Base-by-base conservation (phyloP, 2,888 invertebrate species). In the Drosophila silvestris region DNA sequence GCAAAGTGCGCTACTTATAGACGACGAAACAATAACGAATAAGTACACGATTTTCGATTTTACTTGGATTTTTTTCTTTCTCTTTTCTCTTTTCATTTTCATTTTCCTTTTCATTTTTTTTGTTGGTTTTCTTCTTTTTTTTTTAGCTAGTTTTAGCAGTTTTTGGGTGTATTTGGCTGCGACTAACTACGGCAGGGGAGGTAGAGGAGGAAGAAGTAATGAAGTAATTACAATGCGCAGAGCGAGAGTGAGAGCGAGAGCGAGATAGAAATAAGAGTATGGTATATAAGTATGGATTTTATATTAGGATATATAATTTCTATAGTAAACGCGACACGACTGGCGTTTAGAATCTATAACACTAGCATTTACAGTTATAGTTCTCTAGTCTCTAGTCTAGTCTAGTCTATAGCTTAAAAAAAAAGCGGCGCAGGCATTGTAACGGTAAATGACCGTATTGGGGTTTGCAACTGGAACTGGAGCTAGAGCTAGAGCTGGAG, bases 141-240 rank as follows among this genome's bases (percentile, higher is more conserved):
- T 70, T 83, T 71, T 78, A 79, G 70, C 83, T 79, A 83, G 60
- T 64, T 75, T 78, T 37, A 66, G 65, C 56, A 30, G 62, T 66
- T 70, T 69, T 66, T 58, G 60, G 44, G 60, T 59, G 22, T 47
- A 35, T 39, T 47, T 41, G 26, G 41, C 72, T 75, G 70, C 65
- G 62, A 70, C 78, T 73, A 71, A 74, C 75, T 74, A 70, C 50
- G 71, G 69, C 65, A 50, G 70, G 58, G 32, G 32, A 41, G 58
- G 41, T 58, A 41, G 32, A 44, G 41, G 41, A 44, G 71, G 59
- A 72, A 65, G 70, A 63, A 47, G 30, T 47, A 47, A 85, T 87
- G 88, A 77, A 78, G 70, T 87, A 85, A 87, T 83, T 85, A 85
- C 85, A 85, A 85, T 85, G 85, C 85, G 76, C 74, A 79, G 58